Base-by-base conservation (phyloP, 1,140 invertebrate species). In the Zaprionus taronus region DNA sequence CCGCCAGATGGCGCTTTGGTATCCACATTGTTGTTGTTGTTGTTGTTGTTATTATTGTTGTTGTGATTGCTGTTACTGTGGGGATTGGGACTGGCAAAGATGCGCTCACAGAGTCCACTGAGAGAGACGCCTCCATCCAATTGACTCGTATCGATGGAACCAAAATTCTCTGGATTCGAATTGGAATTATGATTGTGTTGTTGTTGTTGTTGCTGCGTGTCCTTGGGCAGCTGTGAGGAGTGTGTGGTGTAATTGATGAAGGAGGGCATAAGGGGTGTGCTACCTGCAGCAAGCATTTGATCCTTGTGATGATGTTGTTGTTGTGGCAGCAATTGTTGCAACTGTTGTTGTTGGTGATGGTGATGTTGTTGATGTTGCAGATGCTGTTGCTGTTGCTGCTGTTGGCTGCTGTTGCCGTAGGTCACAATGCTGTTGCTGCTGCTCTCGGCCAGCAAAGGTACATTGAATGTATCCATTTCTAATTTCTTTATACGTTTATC, bases 271-370 rank as follows among this genome's bases (percentile, higher is more conserved):
- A 79, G 71, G 0, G 81, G 87, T 2, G 74, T 77, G 65, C 77
- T 92, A 55, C 91, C 87, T 41, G 86, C 87, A 15, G 77, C 87
- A 15, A 92, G 72, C 91, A 92, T 92, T 72, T 92, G 91, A 83
- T 92, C 91, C 76, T 92, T 92, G 53, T 92, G 86, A 79, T 92
- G 83, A 67, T 86, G 81, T n/a, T 72, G 65, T 70, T 28, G 65
- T 70, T 31, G 65, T 70, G 80, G 70, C 24, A 79, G 20, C 28
- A 75, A 65, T 55, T 79, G 72, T 44, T 79, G 73, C 24, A 81
- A 67, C 36, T 80, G 76, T 12, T 80, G 74, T 31, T 83, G 71
- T 5, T 76, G 79, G 7, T 72, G 62, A 20, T 72, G 38, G n/a
- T 22, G 47, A 14, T 61, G 67, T 38, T 80, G 62, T 15, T 51